Percentiles rank a stretch among this genome's conserved stretches.
Conservation (phyloP, 2,888 invertebrate species). For the Orthosia gracilis region DNA sequence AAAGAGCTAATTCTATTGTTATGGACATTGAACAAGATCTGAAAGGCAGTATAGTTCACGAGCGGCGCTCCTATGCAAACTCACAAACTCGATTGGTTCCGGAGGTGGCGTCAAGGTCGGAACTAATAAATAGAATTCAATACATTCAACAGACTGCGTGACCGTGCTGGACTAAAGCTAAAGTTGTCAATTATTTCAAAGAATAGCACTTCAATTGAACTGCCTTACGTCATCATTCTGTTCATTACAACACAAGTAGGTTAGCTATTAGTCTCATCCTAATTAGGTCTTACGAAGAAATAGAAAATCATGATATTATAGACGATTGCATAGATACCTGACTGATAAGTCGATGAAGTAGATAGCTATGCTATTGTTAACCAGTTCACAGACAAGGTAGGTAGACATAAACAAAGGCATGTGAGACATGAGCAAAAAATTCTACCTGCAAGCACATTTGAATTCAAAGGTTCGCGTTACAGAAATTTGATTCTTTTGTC, state of each 20-base stretch:
- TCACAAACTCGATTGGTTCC: conserved; percentile 80
- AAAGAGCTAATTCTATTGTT: conserved; percentile 59
- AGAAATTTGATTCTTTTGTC: conserved; percentile 69
- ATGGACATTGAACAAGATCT: conserved; percentile 58
- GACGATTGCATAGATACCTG: conserved; percentile 58
- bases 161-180: conserved; percentile 70
- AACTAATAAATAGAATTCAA: conserved; percentile 82
- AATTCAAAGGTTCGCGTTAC: conserved; percentile 63
- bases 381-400: conserved; percentile 72
- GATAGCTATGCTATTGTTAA: conserved; percentile 70
- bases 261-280: conserved; percentile 59
- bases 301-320: conserved; percentile 58
- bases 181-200: conserved; percentile 78
- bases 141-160: conserved; percentile 76
- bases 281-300: conserved; percentile 55
- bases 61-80: conserved; percentile 78
- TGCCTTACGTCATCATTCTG: conserved; percentile 62
- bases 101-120: conserved; percentile 82
- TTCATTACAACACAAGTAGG: conserved; percentile 53
- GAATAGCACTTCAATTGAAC: conserved; percentile 70
- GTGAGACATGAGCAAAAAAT: conserved; percentile 78
- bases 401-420: conserved; percentile 75
- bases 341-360: conserved; percentile 66
- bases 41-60: conserved; percentile 67
- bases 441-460: conserved; percentile 76